Evolutionary conservation across 1,140 invertebrate species (phyloP).

Genomic region (Tetramorium alpestre): DNA sequence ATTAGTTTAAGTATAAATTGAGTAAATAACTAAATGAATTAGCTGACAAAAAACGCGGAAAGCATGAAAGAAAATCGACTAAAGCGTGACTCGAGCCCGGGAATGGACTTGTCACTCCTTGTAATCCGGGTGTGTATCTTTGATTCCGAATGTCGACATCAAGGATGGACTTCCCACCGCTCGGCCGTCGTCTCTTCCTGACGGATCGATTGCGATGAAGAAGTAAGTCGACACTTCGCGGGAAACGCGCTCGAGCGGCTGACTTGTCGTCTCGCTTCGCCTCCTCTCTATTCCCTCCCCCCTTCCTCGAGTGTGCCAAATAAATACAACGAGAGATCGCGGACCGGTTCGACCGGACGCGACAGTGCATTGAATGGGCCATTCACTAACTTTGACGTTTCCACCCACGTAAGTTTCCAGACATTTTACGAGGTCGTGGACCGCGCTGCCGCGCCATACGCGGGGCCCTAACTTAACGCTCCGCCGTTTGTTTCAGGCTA

Average conservation of each 20-base stretch:
- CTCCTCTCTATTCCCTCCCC: constrained; percentile 46
- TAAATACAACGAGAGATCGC: constrained; percentile 74
- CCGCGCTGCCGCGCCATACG: constrained; percentile 34
- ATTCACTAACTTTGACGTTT: constrained; percentile 81
- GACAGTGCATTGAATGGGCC: constrained; percentile 77
- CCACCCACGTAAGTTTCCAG: constrained; percentile 80
- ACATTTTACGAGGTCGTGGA: constrained; percentile 78
- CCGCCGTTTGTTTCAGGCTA: constrained; percentile 59
- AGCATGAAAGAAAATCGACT: not conserved
- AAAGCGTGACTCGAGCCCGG: not conserved
- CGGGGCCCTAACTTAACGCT: constrained; percentile 36
- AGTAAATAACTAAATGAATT: not conserved
- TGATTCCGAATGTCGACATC: constrained; percentile 11
- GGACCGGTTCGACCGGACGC: constrained; percentile 78
- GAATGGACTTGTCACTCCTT: constrained; percentile 27
- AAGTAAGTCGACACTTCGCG: constrained; percentile 49
- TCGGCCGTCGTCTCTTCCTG: constrained; percentile 51
- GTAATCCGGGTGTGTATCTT: not conserved
- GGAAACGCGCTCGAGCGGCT: constrained; percentile 24
- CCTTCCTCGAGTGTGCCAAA: constrained; percentile 59
- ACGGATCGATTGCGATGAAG: constrained; percentile 65
- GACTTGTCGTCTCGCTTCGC: constrained; percentile 14
- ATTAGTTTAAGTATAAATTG: not conserved
- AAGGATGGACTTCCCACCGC: constrained; percentile 32
- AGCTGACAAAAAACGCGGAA: not conserved